These are phyloP conservation scores for Craterocephalus amniculus DNA, from an alignment of 2,797 vertebrate species.

Conservation along the genomic window DNA sequence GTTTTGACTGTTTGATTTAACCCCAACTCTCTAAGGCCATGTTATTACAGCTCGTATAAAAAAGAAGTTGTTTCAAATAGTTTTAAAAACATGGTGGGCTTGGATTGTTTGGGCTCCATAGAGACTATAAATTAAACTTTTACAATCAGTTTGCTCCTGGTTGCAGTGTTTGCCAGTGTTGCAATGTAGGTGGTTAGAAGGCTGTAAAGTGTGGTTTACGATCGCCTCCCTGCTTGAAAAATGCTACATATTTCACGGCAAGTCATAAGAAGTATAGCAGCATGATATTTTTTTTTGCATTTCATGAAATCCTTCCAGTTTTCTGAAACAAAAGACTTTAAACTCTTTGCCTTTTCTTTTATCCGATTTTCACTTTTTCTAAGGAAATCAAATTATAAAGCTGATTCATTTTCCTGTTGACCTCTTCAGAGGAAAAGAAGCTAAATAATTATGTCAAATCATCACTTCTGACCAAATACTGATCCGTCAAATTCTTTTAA, in stretches of 20 bases:
- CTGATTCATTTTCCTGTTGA: background rate
- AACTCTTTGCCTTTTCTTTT: background rate
- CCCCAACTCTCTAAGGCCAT: constrained; percentile 12
- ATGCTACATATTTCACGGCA: background rate
- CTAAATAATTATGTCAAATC: background rate
- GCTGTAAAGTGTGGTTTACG: background rate
- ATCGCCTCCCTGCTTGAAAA: background rate
- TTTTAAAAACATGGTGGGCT: constrained; percentile 7
- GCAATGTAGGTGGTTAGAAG: background rate
- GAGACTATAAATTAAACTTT: constrained; percentile 16
- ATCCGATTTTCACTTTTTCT: too few relatives aligned
- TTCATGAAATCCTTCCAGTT: too few relatives aligned
- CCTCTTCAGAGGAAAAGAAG: background rate
- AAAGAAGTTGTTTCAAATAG: constrained; percentile 17
- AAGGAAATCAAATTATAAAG: too few relatives aligned
- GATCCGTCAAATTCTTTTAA: background rate
- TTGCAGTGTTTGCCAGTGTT: background rate
- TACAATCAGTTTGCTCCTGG: background rate
- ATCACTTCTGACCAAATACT: background rate
- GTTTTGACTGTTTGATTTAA: constrained; percentile 10
- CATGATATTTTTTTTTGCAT: background rate
- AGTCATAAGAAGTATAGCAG: background rate
- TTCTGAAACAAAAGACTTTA: too few relatives aligned
- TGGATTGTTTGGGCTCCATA: background rate
- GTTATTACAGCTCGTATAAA: constrained; percentile 12